These are phyloP conservation scores for Coregonus ussuriensis DNA, from an alignment of 2,797 vertebrate species.

Conservation along the genomic window DNA sequence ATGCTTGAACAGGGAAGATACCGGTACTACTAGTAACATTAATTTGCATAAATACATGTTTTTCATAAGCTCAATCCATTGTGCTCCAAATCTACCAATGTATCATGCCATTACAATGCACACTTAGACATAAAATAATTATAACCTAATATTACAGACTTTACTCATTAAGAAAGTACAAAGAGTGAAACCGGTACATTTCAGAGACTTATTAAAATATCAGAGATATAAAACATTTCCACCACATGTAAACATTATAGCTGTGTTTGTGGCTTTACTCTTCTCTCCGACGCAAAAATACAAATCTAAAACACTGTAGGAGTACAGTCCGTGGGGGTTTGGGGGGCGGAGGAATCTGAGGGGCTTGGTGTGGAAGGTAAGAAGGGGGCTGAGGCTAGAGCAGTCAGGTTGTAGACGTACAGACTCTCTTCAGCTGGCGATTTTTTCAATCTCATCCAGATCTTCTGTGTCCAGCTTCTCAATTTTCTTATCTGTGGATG, in stretches of 20 bases:
- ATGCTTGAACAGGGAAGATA: not conserved
- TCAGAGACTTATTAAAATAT: conserved; percentile 63
- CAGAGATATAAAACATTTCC: conserved; percentile 65
- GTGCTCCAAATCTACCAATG: not conserved
- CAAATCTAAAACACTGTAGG: conserved; percentile 70
- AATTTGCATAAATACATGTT: not conserved
- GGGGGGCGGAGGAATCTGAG: conserved; percentile 25
- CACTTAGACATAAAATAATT: not conserved
- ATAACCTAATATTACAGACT: conserved; percentile 50
- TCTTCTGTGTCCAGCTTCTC: conserved; percentile 92
- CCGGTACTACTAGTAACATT: not conserved
- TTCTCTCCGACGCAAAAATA: conserved; percentile 61
- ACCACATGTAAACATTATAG: conserved; percentile 82
- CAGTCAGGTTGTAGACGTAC: conserved; percentile 13
- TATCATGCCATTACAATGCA: conserved; percentile 36
- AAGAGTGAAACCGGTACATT: conserved; percentile 76
- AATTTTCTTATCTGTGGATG: conserved; percentile 82
- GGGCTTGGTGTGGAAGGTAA: no score
- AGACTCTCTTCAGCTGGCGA: conserved; percentile 80
- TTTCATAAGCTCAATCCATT: not conserved
- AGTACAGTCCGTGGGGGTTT: conserved; percentile 73
- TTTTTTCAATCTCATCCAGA: conserved; percentile 97
- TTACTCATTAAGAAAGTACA: conserved; percentile 78
- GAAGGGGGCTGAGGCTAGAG: not conserved
- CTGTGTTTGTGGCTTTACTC: conserved; percentile 62